phyloP scores from a whole-genome alignment of 1,140 invertebrate species.

The Sinonovacula constricta region DNA sequence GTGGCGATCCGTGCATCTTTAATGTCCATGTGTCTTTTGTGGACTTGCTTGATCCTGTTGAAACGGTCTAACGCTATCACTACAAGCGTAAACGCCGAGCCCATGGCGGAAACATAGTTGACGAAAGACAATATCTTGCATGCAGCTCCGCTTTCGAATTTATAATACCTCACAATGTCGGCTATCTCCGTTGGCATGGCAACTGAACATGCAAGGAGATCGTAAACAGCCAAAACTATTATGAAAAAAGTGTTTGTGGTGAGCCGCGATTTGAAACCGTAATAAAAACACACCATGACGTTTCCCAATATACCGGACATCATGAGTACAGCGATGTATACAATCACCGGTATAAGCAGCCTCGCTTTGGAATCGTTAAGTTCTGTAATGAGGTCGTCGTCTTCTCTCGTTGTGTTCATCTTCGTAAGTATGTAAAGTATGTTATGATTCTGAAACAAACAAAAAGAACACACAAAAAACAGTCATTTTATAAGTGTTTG shows the following conservation, averaged over 20 bases:
- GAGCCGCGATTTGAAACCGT: background rate
- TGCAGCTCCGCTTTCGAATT: conserved; percentile 3
- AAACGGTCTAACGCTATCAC: conserved; percentile 53
- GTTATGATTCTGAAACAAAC: too few relatives aligned
- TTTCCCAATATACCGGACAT: background rate
- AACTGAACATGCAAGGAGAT: conserved; percentile 3
- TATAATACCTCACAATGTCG: conserved; percentile 9
- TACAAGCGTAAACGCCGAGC: conserved; percentile 42
- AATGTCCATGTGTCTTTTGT: background rate
- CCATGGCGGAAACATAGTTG: conserved; percentile 33
- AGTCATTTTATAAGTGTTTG: too few relatives aligned
- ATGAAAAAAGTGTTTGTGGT: conserved; percentile 18
- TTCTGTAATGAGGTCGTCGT: background rate
- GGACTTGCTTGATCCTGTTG: conserved; percentile 18
- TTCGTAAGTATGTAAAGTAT: too few relatives aligned
- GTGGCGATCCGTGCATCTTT: background rate
- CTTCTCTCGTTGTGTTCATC: background rate
- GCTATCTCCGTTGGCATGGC: conserved; percentile 29
- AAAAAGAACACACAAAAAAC: too few relatives aligned
- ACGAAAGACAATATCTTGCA: conserved; percentile 38
- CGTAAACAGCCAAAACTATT: conserved; percentile 9
- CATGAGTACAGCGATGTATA: background rate
- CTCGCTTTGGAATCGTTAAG: background rate
- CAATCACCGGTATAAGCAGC: background rate
- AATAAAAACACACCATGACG: background rate